Evolutionary conservation across 2,888 invertebrate genomes (phyloP).

Genomic region (Tachina lurida): DNA sequence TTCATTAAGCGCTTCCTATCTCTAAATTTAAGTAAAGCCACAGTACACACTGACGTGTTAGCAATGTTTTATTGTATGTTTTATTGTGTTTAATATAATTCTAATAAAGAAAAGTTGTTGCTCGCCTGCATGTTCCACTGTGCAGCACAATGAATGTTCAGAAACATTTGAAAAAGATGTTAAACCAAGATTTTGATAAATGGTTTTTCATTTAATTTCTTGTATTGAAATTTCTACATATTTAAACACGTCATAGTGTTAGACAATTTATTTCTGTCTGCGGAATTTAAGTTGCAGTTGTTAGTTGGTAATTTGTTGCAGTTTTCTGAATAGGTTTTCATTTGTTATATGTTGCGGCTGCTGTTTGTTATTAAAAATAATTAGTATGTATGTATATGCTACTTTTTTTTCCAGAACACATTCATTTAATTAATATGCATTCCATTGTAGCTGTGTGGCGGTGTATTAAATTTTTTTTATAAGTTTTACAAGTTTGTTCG

Average conservation of each 20-base stretch:
- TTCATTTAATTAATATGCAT: conserved; percentile 54
- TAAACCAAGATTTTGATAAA: conserved; percentile 17
- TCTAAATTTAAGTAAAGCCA: too few species aligned
- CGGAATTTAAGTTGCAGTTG: background rate
- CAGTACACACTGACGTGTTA: too few species aligned
- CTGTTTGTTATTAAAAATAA: conserved; percentile 52
- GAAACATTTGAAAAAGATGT: background rate
- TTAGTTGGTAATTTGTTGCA: conserved; percentile 48
- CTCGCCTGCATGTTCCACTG: background rate
- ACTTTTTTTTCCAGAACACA: conserved; percentile 18
- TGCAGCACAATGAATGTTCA: background rate
- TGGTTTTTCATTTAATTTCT: conserved; percentile 13
- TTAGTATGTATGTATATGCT: conserved; percentile 60
- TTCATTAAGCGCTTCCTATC: too few species aligned
- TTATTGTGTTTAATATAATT: background rate
- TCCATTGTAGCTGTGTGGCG: conserved; percentile 24
- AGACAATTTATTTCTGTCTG: conserved; percentile 31
- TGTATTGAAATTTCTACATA: background rate
- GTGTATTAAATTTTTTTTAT: conserved; percentile 17
- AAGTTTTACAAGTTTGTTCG: conserved; percentile 12
- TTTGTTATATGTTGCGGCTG: conserved; percentile 36
- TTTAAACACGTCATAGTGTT: conserved; percentile 18
- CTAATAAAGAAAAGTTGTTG: background rate
- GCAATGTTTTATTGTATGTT: background rate
- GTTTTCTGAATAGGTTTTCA: conserved; percentile 34